Conservation (phyloP, 1,140 invertebrate genomes). For the Aphaenogaster ashmeadi region DNA sequence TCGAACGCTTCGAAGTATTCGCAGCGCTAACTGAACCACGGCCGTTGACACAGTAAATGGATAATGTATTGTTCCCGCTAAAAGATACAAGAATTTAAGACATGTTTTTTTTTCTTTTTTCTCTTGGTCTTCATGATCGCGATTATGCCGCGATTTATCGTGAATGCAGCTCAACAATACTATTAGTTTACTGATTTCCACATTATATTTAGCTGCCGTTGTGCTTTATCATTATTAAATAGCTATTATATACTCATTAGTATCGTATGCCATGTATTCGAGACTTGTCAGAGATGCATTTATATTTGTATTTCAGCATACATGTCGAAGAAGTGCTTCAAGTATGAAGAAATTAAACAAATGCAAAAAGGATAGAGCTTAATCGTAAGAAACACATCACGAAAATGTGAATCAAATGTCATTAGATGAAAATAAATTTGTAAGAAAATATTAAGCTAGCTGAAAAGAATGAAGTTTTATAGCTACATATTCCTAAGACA, state of each 20-base stretch:
- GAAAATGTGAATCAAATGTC: slow-evolving; percentile 69
- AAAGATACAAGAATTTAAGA: slow-evolving; percentile 39
- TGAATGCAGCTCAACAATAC: slow-evolving; percentile 74
- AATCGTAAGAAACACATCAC: slow-evolving; percentile 63
- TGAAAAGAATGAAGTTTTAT: slow-evolving; percentile 73
- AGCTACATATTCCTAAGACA: slow-evolving; percentile 51
- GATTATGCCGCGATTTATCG: slow-evolving; percentile 59
- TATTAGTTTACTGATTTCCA: slow-evolving; percentile 62
- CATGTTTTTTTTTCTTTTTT: neutral
- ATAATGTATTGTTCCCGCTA: slow-evolving; percentile 30
- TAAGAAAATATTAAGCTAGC: slow-evolving; percentile 65
- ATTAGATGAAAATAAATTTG: slow-evolving; percentile 69
- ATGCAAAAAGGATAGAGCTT: slow-evolving; percentile 30
- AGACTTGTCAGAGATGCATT: slow-evolving; percentile 71
- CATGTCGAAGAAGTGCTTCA: slow-evolving; percentile 28
- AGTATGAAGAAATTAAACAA: slow-evolving; percentile 48
- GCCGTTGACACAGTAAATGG: slow-evolving; percentile 27
- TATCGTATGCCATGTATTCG: slow-evolving; percentile 49
- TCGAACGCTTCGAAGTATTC: neutral
- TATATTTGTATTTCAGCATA: slow-evolving; percentile 72
- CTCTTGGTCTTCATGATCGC: neutral
- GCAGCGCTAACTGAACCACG: neutral
- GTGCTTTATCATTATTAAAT: slow-evolving; percentile 68
- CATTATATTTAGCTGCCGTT: slow-evolving; percentile 66
- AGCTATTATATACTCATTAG: slow-evolving; percentile 59